Evolutionary conservation across 2,113 vertebrate species (phyloP), one percentile per base, ranked within the genome.

Genomic region (Meleagris gallopavo): DNA sequence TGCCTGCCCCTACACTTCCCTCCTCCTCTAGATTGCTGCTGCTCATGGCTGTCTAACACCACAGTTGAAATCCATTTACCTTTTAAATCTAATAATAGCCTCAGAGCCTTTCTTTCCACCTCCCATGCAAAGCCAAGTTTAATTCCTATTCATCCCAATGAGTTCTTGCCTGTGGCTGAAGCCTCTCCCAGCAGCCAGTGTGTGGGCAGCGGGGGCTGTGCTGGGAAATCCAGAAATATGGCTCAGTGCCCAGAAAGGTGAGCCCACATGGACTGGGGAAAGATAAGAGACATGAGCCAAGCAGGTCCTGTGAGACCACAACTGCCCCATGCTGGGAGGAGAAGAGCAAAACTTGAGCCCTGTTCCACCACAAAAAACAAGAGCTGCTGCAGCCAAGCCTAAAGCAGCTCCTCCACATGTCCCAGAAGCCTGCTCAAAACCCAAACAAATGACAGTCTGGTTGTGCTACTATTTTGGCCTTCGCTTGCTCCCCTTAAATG

Each of bases 61-160:
- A 81, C 88, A 93, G 66, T 88, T 80, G 48, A 95, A 90, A 81
- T 18, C 22, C 67, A 78, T 85, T 90, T 70, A 58, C 67, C 65
- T 54, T 93, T 90, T 16, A 60, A 86, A 46, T 74, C 69, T 88
- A 84, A 61, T 22, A 94, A 69, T 21, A 92, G 70, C 27, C 57
- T 70, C 60, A 66, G 73, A 85, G 69, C 32, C 46, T 62, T 85
- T 36, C 41, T 71, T 71, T 71, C 50, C 65, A 83, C 19, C 54
- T 86, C 36, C 43, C 62, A 71, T 30, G 58, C 61, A 81, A 91
- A 95, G 75, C 77, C 74, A 93, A 72, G 48, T 66, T 0, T 75
- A 34, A 82, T 48, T 81, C 54, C 82, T 86, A 64, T 64, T 79
- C 69, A 77, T 38, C 55, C 84, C 94, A 80, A 8, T 29, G 71